Evolutionary conservation across 2,888 invertebrate species (phyloP), one percentile per base, ranked within the genome.

Genomic region (Danaus chrysippus): DNA sequence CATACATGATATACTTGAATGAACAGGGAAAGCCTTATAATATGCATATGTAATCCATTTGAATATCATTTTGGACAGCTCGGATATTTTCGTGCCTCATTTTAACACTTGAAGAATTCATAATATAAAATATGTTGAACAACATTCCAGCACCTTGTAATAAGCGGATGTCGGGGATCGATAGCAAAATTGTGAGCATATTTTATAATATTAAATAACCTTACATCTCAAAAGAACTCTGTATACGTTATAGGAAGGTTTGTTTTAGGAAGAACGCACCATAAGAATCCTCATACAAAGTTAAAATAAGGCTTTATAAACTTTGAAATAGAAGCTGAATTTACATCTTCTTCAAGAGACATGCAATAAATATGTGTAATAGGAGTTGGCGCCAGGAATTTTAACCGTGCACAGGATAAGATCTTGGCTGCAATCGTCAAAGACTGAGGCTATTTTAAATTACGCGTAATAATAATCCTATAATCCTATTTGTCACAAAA

Each of bases 141-240:
- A 84, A 84, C 87, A 88, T 87, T 86, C 87, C 84, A 79, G 73
- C 81, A 81, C 81, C 84, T 83, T 87, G 87, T 87, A 88, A 87
- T 86, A 86, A 89, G 83, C 86, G 86, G 87, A 86, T 84, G 87
- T 86, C 85, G 84, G 81, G 86, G 78, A 86, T 83, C 84, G 87
- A 88, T 86, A 86, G 84, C 83, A 78, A 85, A 86, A 86, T 85
- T 84, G 85, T 83, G 76, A 73, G 81, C 79, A 85, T 84, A 87
- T 83, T 85, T 86, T 86, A 86, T 80, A 80, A 80, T 80, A 77
- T 77, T 72, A 73, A 67, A 65, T 78, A 70, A 72, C 70, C 64
- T 57, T 62, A 54, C 3, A 67, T 34, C 64, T 19, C 19, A 71
- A 71, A 56, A 68, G 61, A 63, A 72, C 75, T 67, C 64, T 77